Evolutionary conservation across 2,888 invertebrate genomes (phyloP), one percentile per base, ranked within the genome.

Genomic region (Megamerina dolium): DNA sequence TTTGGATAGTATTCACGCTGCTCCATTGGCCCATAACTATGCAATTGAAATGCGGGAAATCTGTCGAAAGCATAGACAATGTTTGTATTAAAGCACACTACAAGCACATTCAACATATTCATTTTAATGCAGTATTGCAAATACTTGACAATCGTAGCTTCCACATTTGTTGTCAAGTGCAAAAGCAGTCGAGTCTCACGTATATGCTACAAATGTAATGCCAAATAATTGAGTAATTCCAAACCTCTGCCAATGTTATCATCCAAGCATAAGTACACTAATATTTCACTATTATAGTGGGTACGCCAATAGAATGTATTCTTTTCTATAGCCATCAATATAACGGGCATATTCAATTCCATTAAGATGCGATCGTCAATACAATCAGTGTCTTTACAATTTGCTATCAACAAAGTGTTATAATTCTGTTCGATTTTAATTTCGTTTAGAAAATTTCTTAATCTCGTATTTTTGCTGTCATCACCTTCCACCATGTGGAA

Each of bases 91-190:
- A 20, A 10, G 9, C 30, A 34, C 9, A 44, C 6, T 10, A 36
- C 40, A 3, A 44, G 26, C 4, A 44, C 40, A 40, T 44, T 44
- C 6, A 44, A 4, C 19, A 44, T 44, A 14, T 36, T 21, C 16
- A 33, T 17, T 8, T 3, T n/a, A 5, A 23, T 23, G 6, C 26
- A n/a, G 4, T 20, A 20, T 8, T 21, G 20, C 13, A 35, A 21
- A 13, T 20, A 8, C 2, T 12, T 4, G 5, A 20, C 23, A 6
- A 21, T 14, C 3, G 3, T 35, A 5, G 20, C n/a, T 8, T 21
- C 12, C 6, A 10, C 13, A 5, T 20, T 21, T 21, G 12, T 13
- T 16, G 20, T 35, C 21, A n/a, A 13, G 16, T 31, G 12, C n/a
- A 35, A n/a, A 6, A 35, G 14, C 6, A 35, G 3, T 5, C 10